A percentile compares a stretch with the other conserved stretches of the same genome.
Evolutionary conservation across 1,140 invertebrate species (phyloP).

Genomic region (Diuraphis noxia): DNA sequence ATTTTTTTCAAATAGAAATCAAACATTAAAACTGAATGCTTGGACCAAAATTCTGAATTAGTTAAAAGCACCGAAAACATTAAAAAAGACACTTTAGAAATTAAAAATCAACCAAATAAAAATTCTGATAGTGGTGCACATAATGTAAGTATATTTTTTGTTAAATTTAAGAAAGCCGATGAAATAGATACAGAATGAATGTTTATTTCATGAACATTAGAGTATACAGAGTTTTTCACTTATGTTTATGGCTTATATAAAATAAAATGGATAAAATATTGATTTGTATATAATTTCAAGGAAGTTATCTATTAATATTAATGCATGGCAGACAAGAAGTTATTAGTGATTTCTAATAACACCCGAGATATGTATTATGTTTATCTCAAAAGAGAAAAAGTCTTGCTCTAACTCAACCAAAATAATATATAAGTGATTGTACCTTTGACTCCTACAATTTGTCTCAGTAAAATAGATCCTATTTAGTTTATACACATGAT

Average conservation of each 20-base stretch:
- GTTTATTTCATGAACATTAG: no score
- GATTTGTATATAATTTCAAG: background rate
- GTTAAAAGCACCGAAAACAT: background rate
- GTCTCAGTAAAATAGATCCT: no score
- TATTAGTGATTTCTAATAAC: background rate
- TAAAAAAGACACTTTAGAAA: background rate
- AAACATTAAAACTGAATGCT: background rate
- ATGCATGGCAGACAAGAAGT: background rate
- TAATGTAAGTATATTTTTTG: background rate
- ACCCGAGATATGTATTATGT: background rate
- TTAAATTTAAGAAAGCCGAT: background rate
- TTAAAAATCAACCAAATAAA: background rate
- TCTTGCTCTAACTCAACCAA: no score
- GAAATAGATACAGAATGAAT: background rate
- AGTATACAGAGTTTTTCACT: no score
- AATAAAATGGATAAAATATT: background rate
- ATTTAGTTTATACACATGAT: no score
- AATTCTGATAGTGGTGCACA: background rate
- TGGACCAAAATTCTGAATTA: background rate
- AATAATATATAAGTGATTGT: background rate
- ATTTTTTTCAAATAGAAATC: constrained; percentile 7
- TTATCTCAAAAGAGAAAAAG: background rate
- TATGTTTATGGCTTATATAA: no score
- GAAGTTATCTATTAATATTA: no score
- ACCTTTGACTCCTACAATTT: no score